Base-by-base conservation (phyloP, 1,140 invertebrate genomes). In the Bombus confusus region DNA sequence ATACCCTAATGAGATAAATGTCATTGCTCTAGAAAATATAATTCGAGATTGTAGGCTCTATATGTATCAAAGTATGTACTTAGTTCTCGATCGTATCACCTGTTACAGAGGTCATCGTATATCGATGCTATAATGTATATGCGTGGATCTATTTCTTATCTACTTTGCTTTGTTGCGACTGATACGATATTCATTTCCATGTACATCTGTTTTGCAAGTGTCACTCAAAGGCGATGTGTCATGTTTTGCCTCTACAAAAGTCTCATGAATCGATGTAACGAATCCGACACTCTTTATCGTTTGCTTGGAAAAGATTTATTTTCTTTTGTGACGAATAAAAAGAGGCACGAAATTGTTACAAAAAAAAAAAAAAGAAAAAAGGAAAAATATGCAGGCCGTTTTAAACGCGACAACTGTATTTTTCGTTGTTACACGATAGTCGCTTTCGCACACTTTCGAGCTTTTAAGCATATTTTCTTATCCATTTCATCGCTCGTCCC, bases 391-490 rank as follows among this genome's bases (percentile, higher is more conserved):
- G 18, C 77, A 15, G 12, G 25, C 4, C 69, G 13, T n/a, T 72
- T 72, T 28, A 66, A 15, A 66, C 1, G 25, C 5, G 31, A 34
- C 80, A n/a, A 76, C 8, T 57, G 73, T 25, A 52, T 43, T 66
- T 6, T 37, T 76, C 25, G 62, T 18, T 76, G 80, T 76, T 68
- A 83, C 31, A 41, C 76, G 74, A 81, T 81, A 75, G 68, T 68
- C 72, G 71, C 31, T n/a, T 41, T 64, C 18, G 41, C 57, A 25
- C 37, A 75, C 37, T 68, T 68, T n/a, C 43, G 22, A 18, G 62
- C 73, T 77, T 83, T 68, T 39, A 78, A 37, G 47, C 62, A 39
- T 83, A 47, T 84, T 84, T 84, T 84, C 82, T 79, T 79, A 84
- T 71, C 64, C 82, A 13, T 59, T 83, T 57, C 82, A 52, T 84